phyloP scores from a whole-genome alignment of 1,140 invertebrate genomes.

The Parapsyche elsis region DNA sequence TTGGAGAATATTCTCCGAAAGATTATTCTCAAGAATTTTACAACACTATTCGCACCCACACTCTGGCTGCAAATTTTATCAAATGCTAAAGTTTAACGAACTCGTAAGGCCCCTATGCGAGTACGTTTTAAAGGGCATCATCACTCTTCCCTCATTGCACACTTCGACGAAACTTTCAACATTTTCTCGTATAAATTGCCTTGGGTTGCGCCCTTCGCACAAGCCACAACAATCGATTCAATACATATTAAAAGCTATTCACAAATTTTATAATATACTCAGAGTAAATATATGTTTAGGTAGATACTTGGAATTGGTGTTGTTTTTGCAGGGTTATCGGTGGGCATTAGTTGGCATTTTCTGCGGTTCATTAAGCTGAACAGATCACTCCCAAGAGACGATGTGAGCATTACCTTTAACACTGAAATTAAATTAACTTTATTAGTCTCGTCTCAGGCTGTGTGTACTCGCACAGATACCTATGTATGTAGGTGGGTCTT shows the following conservation, averaged over 20 bases:
- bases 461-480: background rate
- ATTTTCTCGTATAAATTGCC: conserved; percentile 6
- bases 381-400: conserved; percentile 40
- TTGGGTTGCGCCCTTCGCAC: background rate
- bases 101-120: background rate
- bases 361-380: conserved; percentile 44
- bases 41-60: no score
- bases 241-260: no score
- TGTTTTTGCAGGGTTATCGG: conserved; percentile 4
- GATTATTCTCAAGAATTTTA: no score
- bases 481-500: background rate
- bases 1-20: no score
- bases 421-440: conserved; percentile 49
- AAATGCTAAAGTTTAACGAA: conserved; percentile 18
- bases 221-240: no score
- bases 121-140: background rate
- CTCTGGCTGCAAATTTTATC: background rate
- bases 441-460: conserved; percentile 19
- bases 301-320: background rate
- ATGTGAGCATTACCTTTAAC: conserved; percentile 41
- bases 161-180: conserved; percentile 6
- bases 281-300: no score
- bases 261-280: no score
- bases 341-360: conserved; percentile 25
- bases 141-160: background rate